Conservation (phyloP, 2,113 vertebrate species). For the Rallus limicola region DNA sequence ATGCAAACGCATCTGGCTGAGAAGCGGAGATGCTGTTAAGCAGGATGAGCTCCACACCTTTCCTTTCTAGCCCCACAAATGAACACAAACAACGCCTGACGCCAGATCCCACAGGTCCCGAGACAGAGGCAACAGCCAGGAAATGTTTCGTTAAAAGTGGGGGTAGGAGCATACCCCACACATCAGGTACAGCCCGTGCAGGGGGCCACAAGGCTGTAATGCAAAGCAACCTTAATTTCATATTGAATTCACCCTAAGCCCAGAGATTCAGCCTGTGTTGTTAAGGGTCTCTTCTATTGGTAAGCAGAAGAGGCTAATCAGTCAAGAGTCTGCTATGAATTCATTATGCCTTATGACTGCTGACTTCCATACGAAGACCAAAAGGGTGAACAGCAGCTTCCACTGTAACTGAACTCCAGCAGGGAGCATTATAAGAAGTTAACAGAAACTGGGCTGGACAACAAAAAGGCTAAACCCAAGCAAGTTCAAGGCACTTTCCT, state of each 20-base stretch:
- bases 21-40: background rate
- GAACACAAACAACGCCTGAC: background rate
- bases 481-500: conserved; percentile 8
- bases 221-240: background rate
- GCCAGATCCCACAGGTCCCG: background rate
- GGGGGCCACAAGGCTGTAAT: background rate
- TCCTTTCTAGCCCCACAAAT: background rate
- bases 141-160: background rate
- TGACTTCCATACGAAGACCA: background rate
- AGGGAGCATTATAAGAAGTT: background rate
- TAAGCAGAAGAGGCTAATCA: background rate
- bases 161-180: background rate
- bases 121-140: background rate
- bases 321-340: background rate
- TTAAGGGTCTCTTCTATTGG: background rate
- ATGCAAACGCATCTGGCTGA: conserved; percentile 14
- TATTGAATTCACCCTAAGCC: background rate
- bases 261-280: background rate
- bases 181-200: background rate
- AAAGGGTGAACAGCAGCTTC: background rate
- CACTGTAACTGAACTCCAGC: background rate
- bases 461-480: background rate
- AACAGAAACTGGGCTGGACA: background rate
- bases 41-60: conserved; percentile 5
- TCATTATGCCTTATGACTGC: rapidly evolving